phyloP scores from a whole-genome alignment of 2,888 invertebrate species.

The Aradus depressus region DNA sequence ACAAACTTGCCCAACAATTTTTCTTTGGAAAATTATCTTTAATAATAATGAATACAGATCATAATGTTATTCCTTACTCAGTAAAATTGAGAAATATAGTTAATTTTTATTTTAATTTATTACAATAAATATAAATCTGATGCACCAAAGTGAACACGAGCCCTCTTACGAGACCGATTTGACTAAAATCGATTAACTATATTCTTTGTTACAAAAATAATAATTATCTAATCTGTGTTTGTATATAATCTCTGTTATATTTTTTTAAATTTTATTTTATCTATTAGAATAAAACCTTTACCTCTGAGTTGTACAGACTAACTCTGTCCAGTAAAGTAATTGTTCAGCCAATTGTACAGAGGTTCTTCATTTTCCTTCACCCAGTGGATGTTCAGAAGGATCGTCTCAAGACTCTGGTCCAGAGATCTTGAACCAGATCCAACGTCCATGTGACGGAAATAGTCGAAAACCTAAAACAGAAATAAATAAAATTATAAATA shows the following conservation, averaged over 20 bases:
- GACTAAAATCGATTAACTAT: background rate
- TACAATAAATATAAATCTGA: background rate
- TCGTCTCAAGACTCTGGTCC: slow-evolving; percentile 64
- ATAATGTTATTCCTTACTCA: too few relatives aligned
- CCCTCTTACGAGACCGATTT: background rate
- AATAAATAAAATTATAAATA: background rate
- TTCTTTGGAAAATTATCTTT: too few relatives aligned
- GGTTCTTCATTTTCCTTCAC: slow-evolving; percentile 46
- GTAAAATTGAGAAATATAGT: too few relatives aligned
- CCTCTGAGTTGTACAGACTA: slow-evolving; percentile 20
- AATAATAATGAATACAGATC: too few relatives aligned
- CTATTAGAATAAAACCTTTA: background rate
- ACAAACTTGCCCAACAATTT: too few relatives aligned
- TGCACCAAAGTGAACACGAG: slow-evolving; percentile 9
- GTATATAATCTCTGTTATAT: background rate
- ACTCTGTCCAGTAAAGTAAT: slow-evolving; percentile 34
- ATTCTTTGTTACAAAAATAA: slow-evolving; percentile 24
- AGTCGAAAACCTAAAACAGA: slow-evolving; percentile 45
- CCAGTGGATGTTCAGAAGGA: slow-evolving; percentile 73
- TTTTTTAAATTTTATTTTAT: background rate
- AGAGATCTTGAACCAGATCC: slow-evolving; percentile 51
- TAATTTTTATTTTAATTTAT: too few relatives aligned
- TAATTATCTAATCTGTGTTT: slow-evolving; percentile 21
- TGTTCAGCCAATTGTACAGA: slow-evolving; percentile 44
- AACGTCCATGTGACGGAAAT: slow-evolving; percentile 45